A percentile compares a stretch with the other conserved stretches of the same genome.
Conservation (phyloP, 23 tunicate species). For the Corella eumyota region DNA sequence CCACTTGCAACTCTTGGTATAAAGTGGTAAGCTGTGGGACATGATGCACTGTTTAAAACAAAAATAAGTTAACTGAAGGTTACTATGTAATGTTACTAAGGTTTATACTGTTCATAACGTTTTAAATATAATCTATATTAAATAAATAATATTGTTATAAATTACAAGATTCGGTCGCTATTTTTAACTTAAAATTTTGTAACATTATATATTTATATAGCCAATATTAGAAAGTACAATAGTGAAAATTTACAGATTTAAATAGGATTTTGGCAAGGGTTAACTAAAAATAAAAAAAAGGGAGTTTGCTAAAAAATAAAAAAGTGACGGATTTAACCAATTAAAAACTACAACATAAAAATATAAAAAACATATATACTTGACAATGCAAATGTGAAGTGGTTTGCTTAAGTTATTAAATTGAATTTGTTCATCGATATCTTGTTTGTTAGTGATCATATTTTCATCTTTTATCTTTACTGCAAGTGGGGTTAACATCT, state of each 20-base stretch:
- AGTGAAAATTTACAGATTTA: too few relatives aligned
- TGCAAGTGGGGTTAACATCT: constrained; percentile 66
- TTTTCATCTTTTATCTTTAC: constrained; percentile 71
- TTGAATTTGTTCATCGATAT: constrained; percentile 32
- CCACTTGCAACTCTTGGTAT: constrained; percentile 56
- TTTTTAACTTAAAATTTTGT: too few relatives aligned
- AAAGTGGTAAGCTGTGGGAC: constrained; percentile 62
- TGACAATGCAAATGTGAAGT: constrained; percentile 58
- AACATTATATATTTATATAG: too few relatives aligned
- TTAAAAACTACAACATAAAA: constrained; percentile 1
- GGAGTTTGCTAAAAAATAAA: too few relatives aligned
- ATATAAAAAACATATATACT: constrained; percentile 17
- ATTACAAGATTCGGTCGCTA: too few relatives aligned
- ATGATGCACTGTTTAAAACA: constrained; percentile 28
- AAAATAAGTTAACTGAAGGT: not conserved
- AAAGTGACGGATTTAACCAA: too few relatives aligned
- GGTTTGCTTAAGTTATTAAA: constrained; percentile 52
- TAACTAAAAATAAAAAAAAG: too few relatives aligned
- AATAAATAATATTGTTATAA: too few relatives aligned
- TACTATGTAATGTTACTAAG: too few relatives aligned
- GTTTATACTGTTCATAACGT: not conserved
- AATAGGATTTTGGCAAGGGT: too few relatives aligned
- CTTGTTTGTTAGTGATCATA: constrained; percentile 4
- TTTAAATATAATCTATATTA: not conserved
- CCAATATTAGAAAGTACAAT: too few relatives aligned